A percentile compares a stretch with the other conserved stretches of the same genome.
phyloP scores from a whole-genome alignment of 2,113 vertebrate species.

The Scopus umbretta region DNA sequence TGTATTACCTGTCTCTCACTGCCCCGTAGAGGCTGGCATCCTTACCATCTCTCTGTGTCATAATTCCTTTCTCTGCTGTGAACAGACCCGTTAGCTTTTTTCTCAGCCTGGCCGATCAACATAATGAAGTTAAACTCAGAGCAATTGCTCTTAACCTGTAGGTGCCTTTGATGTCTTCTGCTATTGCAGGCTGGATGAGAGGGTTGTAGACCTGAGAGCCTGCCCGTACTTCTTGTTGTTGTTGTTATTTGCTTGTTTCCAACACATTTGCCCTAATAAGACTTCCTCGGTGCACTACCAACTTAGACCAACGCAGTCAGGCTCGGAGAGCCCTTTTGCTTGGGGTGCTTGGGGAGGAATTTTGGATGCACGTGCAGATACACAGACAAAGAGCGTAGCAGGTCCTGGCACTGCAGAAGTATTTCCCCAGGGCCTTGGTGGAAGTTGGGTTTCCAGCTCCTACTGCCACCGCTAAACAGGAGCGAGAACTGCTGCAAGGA shows the following conservation, averaged over 20 bases:
- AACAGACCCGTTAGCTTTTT: neutral
- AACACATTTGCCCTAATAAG: neutral
- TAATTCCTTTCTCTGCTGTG: neutral
- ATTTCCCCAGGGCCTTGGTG: neutral
- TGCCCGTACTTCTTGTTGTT: neutral
- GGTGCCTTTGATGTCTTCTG: neutral
- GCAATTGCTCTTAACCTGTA: neutral
- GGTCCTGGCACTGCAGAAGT: neutral
- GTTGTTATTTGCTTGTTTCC: neutral
- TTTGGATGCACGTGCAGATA: fast-evolving
- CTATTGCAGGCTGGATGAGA: neutral
- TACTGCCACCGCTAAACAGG: fast-evolving
- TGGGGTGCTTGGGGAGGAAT: fast-evolving
- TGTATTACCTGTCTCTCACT: neutral
- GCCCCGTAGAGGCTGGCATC: fast-evolving
- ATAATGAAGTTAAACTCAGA: neutral
- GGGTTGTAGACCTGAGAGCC: neutral
- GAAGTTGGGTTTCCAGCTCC: neutral
- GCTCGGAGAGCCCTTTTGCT: neutral
- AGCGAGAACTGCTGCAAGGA: neutral
- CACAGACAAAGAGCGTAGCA: neutral
- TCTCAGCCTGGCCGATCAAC: neutral
- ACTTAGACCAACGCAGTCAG: too few relatives aligned
- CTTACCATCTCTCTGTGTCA: neutral
- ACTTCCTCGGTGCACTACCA: neutral